These are phyloP conservation scores for Chelonus formosanus DNA, from an alignment of 2,888 invertebrate genomes.

Conservation along the genomic window DNA sequence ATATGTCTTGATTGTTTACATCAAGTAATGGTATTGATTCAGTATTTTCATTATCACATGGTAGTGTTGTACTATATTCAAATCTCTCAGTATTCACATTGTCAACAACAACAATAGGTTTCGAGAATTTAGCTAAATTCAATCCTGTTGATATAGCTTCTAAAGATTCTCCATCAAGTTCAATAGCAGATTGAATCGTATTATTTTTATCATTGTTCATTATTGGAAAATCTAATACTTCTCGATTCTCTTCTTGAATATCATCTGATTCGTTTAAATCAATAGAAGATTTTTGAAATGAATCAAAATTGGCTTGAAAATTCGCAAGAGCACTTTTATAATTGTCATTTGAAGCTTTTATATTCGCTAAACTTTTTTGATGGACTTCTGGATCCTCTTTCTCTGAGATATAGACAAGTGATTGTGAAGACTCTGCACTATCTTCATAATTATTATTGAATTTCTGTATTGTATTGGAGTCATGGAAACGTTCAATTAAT, in stretches of 20 bases:
- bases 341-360: slow-evolving; percentile 4
- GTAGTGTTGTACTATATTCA: slow-evolving; percentile 47
- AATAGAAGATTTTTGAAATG: not conserved
- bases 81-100: slow-evolving; percentile 13
- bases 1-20: slow-evolving; percentile 12
- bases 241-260: too few species aligned
- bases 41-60: slow-evolving; percentile 50
- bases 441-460: not conserved
- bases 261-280: too few species aligned
- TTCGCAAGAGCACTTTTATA: slow-evolving; percentile 12
- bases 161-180: not conserved
- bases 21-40: slow-evolving; percentile 34
- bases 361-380: not conserved
- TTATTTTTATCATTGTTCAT: too few species aligned
- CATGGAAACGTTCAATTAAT: not conserved
- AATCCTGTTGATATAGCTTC: not conserved
- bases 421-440: not conserved
- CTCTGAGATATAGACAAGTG: not conserved
- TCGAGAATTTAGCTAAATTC: slow-evolving; percentile 34
- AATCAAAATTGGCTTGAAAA: not conserved
- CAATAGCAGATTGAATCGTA: not conserved
- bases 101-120: slow-evolving; percentile 60
- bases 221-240: too few species aligned
- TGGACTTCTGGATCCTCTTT: not conserved
- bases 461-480: not conserved